phyloP scores from a whole-genome alignment of 53 echinoderm and acorn worm genomes.

The Stichopus horrens region DNA sequence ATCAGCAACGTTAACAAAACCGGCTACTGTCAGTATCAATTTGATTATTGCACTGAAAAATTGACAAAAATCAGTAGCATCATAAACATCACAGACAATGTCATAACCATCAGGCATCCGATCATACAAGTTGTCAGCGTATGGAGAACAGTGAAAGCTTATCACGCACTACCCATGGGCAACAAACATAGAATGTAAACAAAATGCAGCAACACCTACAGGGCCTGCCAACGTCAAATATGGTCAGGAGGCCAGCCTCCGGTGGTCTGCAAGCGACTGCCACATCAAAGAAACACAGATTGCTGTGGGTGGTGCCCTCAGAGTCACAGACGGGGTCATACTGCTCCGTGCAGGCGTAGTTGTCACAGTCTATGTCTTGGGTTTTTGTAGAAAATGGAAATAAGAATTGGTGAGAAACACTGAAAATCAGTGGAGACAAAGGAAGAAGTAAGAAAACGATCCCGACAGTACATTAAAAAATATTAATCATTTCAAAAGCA shows the following conservation, averaged over 20 bases:
- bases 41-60: too few species aligned
- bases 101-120: too few species aligned
- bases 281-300: not conserved
- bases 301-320: not conserved
- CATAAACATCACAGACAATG: too few species aligned
- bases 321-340: slow-evolving; percentile 18
- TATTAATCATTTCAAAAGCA: too few species aligned
- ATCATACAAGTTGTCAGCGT: too few species aligned
- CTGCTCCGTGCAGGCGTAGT: not conserved
- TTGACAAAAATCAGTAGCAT: too few species aligned
- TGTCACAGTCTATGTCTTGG: not conserved
- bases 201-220: not conserved
- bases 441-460: not conserved
- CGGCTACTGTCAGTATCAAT: too few species aligned
- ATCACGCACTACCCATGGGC: too few species aligned
- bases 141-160: too few species aligned
- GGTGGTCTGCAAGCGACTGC: slow-evolving; percentile 11
- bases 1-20: too few species aligned
- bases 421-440: not conserved
- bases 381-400: not conserved
- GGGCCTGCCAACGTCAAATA: not conserved
- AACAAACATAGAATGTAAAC: not conserved
- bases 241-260: slow-evolving; percentile 4
- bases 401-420: not conserved
- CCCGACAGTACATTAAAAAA: not conserved